A percentile compares a stretch with the other conserved stretches of the same genome.
These are phyloP conservation scores for Danio tinwini DNA, from an alignment of 2,797 vertebrate species.

Conservation along the genomic window DNA sequence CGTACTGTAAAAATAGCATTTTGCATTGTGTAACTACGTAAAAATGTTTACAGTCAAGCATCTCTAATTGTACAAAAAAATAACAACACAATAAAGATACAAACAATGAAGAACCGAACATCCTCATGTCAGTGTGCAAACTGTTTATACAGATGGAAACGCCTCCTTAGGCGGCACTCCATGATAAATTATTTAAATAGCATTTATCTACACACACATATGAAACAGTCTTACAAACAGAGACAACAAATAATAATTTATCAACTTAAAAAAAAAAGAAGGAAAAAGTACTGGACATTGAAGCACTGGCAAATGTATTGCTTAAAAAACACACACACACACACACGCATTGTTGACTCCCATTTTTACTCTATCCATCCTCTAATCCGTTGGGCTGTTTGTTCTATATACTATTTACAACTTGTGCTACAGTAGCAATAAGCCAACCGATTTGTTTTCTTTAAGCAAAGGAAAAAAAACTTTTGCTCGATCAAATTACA, in stretches of 20 bases:
- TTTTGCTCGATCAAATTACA: constrained; percentile 80
- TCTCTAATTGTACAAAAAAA: constrained; percentile 88
- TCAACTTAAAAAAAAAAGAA: constrained; percentile 80
- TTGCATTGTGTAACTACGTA: constrained; percentile 89
- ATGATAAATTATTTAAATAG: constrained; percentile 99
- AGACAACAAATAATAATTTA: constrained; percentile 93
- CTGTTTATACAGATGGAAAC: constrained; percentile 96
- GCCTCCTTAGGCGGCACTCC: constrained; percentile 86
- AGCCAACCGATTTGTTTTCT: constrained; percentile 78
- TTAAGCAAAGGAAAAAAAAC: constrained; percentile 79
- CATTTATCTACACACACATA: constrained; percentile 87
- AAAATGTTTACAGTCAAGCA: constrained; percentile 92
- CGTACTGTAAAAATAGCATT: constrained; percentile 82
- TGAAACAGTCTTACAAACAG: constrained; percentile 66
- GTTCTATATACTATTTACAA: constrained; percentile 90
- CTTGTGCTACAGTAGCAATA: constrained; percentile 93
- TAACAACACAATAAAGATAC: constrained; percentile 73
- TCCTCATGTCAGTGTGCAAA: constrained; percentile 99
- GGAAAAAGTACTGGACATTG: constrained; percentile 77
- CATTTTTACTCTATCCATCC: constrained; percentile 72
- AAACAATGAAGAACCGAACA: constrained; percentile 86
- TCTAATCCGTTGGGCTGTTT: constrained; percentile 68
- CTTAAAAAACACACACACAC: constrained; percentile 56
- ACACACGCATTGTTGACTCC: constrained; percentile 65
- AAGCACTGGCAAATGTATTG: constrained; percentile 76